Conservation (phyloP, 1,140 invertebrate species). For the Drosophila melanica region DNA sequence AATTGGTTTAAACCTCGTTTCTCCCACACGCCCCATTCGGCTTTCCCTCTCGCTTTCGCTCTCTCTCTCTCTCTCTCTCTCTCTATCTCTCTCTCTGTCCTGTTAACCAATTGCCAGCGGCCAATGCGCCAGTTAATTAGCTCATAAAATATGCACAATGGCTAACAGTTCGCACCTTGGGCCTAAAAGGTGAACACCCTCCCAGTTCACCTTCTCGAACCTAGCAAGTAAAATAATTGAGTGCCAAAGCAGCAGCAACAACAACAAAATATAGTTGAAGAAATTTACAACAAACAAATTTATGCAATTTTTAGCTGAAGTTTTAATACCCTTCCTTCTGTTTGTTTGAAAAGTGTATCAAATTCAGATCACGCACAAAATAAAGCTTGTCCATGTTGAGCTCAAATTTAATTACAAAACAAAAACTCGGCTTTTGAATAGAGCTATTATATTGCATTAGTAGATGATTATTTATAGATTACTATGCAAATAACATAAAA, state of each 20-base stretch:
- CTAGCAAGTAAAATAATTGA: constrained; percentile 69
- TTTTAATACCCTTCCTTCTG: background rate
- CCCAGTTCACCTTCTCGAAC: background rate
- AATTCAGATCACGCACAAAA: too few relatives aligned
- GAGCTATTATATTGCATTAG: too few relatives aligned
- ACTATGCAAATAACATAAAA: too few relatives aligned
- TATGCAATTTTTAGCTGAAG: background rate
- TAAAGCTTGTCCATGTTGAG: too few relatives aligned
- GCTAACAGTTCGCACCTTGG: constrained; percentile 76
- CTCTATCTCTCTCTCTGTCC: background rate
- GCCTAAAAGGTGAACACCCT: constrained; percentile 36
- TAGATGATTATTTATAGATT: too few relatives aligned
- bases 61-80: background rate
- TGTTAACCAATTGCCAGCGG: constrained; percentile 21
- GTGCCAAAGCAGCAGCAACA: constrained; percentile 59
- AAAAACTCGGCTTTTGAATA: too few relatives aligned
- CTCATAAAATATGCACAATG: constrained; percentile 81
- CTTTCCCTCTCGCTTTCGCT: background rate
- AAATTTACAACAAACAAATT: background rate
- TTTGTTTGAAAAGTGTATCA: too few relatives aligned
- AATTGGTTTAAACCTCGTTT: constrained; percentile 2
- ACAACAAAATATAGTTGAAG: constrained; percentile 21
- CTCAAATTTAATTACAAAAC: too few relatives aligned
- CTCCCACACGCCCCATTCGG: background rate
- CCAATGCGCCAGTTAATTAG: constrained; percentile 79